Conservation (phyloP, 1,140 invertebrate genomes). For the Hermatobates lingyangjiaoensis region DNA sequence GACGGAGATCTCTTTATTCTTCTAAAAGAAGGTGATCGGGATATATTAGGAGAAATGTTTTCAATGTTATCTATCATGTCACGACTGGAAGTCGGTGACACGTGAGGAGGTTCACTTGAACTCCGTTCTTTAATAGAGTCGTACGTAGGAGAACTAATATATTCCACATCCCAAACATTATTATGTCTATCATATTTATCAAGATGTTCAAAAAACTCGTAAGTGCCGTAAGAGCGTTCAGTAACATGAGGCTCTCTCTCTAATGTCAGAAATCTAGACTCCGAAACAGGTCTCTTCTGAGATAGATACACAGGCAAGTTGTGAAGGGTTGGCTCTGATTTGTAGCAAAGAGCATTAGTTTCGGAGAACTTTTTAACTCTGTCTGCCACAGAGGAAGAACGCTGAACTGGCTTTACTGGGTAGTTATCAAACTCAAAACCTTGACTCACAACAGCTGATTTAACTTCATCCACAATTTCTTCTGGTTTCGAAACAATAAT, state of each 20-base stretch:
- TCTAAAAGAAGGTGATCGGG: conserved; percentile 40
- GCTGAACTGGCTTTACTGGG: no score
- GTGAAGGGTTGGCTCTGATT: conserved; percentile 33
- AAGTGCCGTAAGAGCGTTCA: conserved; percentile 24
- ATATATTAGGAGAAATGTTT: conserved; percentile 27
- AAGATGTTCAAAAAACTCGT: conserved; percentile 22
- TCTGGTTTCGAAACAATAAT: neutral
- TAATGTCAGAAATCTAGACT: conserved; percentile 47
- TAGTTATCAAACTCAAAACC: no score
- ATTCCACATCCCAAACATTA: conserved; percentile 16
- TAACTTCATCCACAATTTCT: no score
- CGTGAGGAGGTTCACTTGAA: conserved; percentile 26
- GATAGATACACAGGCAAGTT: conserved; percentile 39
- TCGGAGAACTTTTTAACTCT: conserved; percentile 34
- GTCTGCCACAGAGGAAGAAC: conserved; percentile 35
- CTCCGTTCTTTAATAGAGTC: conserved; percentile 25
- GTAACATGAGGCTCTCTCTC: conserved; percentile 29
- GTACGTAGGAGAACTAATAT: conserved; percentile 19
- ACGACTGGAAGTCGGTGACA: conserved; percentile 11
- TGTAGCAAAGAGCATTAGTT: conserved; percentile 14
- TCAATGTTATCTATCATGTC: conserved; percentile 10
- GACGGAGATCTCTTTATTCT: conserved; percentile 32
- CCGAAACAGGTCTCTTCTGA: conserved; percentile 44
- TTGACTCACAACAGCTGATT: no score
- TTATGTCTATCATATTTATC: conserved; percentile 25